These are phyloP conservation scores for Anolis apletophallus DNA, from an alignment of 2,797 vertebrate genomes.

Conservation along the genomic window DNA sequence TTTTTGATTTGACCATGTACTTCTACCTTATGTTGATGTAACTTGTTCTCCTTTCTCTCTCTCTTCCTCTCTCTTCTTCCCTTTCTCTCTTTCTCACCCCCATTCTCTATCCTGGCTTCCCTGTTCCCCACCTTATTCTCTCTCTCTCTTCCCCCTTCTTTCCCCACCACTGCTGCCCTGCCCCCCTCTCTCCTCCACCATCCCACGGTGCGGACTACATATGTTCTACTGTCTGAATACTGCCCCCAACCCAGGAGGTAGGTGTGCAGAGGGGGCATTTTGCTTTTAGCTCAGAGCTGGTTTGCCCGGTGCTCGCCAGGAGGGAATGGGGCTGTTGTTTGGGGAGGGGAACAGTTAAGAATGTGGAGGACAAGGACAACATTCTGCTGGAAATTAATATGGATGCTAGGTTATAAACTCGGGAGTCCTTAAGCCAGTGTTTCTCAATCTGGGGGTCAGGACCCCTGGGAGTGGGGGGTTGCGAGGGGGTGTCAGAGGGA, in stretches of 20 bases:
- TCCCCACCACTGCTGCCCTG: constrained; percentile 55
- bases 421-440: too few species aligned
- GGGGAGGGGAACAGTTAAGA: not conserved
- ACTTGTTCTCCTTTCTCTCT: constrained; percentile 76
- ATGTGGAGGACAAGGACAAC: not conserved
- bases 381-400: not conserved
- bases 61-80: constrained; percentile 17
- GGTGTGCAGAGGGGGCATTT: constrained; percentile 60
- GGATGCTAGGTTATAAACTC: not conserved
- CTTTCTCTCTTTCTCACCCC: constrained; percentile 22
- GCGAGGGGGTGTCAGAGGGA: too few species aligned
- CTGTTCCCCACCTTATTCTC: constrained; percentile 48
- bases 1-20: constrained; percentile 68
- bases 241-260: constrained; percentile 79
- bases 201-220: constrained; percentile 71
- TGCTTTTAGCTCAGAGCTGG: constrained; percentile 3
- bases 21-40: constrained; percentile 78
- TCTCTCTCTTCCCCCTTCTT: constrained; percentile 27
- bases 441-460: too few species aligned
- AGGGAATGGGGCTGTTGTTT: not conserved
- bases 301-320: not conserved
- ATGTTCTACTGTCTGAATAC: constrained; percentile 72
- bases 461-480: too few species aligned
- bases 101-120: constrained; percentile 31
- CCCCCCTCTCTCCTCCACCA: constrained; percentile 58